Conservation (phyloP, 64 coral and sea anemone genomes). For the Montipora capricornis region DNA sequence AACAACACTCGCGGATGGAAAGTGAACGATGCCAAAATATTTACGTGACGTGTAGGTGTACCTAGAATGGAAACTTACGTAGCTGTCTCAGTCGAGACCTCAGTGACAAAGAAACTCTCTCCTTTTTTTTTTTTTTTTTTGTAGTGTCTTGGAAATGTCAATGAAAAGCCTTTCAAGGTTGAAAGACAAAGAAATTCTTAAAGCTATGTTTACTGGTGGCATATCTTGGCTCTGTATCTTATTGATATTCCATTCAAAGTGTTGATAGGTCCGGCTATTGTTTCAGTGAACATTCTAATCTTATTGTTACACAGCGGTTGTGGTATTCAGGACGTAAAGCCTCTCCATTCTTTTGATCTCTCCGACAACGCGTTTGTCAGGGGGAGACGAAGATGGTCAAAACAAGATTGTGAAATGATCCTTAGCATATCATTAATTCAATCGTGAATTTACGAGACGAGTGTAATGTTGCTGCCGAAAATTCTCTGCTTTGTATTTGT, state of each 20-base stretch:
- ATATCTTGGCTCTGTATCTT: neutral
- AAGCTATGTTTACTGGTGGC: slow-evolving; percentile 2
- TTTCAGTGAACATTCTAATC: slow-evolving; percentile 31
- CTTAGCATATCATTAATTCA: neutral
- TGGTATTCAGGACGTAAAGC: neutral
- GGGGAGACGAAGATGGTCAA: neutral
- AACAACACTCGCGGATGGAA: slow-evolving; percentile 31
- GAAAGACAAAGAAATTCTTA: neutral
- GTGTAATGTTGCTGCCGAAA: neutral
- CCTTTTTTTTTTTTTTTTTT: neutral
- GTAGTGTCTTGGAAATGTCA: neutral
- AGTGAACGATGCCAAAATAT: slow-evolving; percentile 43
- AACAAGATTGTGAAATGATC: neutral
- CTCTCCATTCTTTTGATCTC: neutral
- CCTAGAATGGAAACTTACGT: slow-evolving; percentile 5
- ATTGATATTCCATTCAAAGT: slow-evolving; percentile 51
- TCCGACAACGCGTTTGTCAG: neutral
- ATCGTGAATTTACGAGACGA: neutral
- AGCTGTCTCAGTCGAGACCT: neutral
- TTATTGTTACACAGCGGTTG: slow-evolving; percentile 24
- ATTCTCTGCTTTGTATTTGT: neutral
- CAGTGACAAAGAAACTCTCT: neutral
- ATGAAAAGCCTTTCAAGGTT: neutral
- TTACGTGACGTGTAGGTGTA: slow-evolving; percentile 11
- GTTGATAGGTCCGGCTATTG: slow-evolving; percentile 41